Conservation (phyloP, 92 coral and sea anemone species). For the Parazoanthus swiftii region DNA sequence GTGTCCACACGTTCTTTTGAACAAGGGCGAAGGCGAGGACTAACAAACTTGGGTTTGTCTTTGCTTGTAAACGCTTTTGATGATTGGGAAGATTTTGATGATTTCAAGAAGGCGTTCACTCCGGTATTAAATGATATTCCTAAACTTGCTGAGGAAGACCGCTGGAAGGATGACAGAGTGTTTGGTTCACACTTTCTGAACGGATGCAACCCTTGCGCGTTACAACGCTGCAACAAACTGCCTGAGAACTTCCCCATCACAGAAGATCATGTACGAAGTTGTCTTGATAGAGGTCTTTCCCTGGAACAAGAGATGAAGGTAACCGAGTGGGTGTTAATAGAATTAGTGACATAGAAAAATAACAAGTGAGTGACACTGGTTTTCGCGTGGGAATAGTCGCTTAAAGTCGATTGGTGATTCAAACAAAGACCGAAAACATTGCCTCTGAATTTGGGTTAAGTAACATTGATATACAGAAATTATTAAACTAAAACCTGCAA, state of each 20-base stretch:
- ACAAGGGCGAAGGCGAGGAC: slow-evolving; percentile 51
- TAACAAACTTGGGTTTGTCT: slow-evolving; percentile 58
- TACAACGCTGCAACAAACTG: slow-evolving; percentile 60
- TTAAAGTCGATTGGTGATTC: too few relatives aligned
- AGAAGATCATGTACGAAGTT: slow-evolving; percentile 54
- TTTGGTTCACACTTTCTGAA: slow-evolving; percentile 74
- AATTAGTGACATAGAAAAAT: not conserved
- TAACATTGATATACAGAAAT: too few relatives aligned
- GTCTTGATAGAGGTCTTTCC: slow-evolving; percentile 59
- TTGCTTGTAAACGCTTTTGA: slow-evolving; percentile 54
- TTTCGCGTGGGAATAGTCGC: too few relatives aligned
- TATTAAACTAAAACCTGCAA: too few relatives aligned
- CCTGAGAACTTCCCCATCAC: slow-evolving; percentile 75
- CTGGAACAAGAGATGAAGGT: slow-evolving; percentile 70
- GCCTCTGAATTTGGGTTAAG: too few relatives aligned
- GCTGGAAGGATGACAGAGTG: slow-evolving; percentile 72
- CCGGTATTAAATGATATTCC: slow-evolving; percentile 42
- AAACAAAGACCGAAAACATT: too few relatives aligned
- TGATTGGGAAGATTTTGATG: slow-evolving; percentile 64
- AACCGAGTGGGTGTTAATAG: not conserved
- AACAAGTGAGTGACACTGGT: too few relatives aligned
- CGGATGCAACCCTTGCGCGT: slow-evolving; percentile 70
- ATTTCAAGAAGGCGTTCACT: slow-evolving; percentile 43
- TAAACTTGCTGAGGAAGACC: slow-evolving; percentile 45
- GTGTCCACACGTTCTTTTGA: slow-evolving; percentile 61